Evolutionary conservation across 2,113 vertebrate genomes (phyloP).

Genomic region (Sturnus vulgaris): DNA sequence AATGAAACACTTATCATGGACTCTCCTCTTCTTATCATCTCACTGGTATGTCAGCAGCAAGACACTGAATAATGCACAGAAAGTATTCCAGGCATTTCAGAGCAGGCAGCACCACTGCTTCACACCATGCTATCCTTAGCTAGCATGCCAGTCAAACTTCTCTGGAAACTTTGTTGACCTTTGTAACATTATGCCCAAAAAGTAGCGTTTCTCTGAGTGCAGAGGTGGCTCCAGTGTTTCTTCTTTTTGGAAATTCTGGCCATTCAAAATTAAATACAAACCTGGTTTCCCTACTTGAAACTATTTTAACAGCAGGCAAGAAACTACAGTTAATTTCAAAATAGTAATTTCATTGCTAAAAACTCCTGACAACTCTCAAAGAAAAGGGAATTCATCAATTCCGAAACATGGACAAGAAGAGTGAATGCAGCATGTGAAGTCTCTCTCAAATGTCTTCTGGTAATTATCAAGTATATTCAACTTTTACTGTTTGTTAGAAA

Average conservation of each 20-base stretch:
- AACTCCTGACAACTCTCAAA: background rate
- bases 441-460: background rate
- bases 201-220: background rate
- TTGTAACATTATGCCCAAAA: background rate
- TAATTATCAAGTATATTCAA: background rate
- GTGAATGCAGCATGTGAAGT: background rate
- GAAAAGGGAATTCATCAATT: background rate
- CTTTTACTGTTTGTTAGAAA: background rate
- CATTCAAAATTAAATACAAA: background rate
- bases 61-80: background rate
- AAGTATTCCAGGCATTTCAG: background rate
- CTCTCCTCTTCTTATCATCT: background rate
- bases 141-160: background rate
- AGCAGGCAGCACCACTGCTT: background rate
- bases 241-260: background rate
- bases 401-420: background rate
- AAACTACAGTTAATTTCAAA: background rate
- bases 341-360: background rate
- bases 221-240: background rate
- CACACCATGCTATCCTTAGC: background rate
- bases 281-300: background rate
- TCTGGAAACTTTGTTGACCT: background rate
- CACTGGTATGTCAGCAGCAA: background rate
- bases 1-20: background rate
- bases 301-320: background rate